Evolutionary conservation across 2,797 vertebrate genomes (phyloP).

Genomic region (Arrhamphus sclerolepis): DNA sequence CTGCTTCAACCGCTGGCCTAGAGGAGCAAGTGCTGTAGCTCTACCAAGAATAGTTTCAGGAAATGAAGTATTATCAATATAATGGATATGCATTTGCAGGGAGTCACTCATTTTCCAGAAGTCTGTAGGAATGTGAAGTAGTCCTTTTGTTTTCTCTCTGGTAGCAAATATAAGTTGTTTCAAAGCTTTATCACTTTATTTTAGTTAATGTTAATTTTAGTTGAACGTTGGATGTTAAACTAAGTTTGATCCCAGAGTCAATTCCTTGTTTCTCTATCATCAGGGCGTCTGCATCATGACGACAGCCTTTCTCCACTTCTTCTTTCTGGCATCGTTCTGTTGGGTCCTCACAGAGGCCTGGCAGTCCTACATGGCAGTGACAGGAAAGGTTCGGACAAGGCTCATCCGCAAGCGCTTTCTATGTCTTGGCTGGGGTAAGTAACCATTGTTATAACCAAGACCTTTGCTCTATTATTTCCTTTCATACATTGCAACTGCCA

Average conservation of each 20-base stretch:
- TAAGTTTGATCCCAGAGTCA: not conserved
- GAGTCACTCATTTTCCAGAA: conserved; percentile 18
- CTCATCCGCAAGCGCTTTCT: conserved; percentile 98
- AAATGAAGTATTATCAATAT: conserved; percentile 34
- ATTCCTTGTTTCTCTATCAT: conserved; percentile 21
- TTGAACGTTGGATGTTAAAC: not conserved
- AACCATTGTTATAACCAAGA: conserved; percentile 35
- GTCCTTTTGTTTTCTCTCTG: not conserved
- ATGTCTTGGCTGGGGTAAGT: conserved; percentile 99
- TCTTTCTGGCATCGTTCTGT: conserved; percentile 99
- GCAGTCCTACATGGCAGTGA: conserved; percentile 99
- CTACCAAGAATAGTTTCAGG: conserved; percentile 27
- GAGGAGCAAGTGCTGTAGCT: not conserved
- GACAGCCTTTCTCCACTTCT: conserved; percentile 98
- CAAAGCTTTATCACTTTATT: not conserved
- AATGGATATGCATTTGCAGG: conserved; percentile 18
- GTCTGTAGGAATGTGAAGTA: conserved; percentile 19
- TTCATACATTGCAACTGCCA: conserved; percentile 46
- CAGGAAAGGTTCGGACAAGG: conserved; percentile 97
- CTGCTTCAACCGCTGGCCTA: conserved; percentile 23
- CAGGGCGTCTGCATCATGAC: conserved; percentile 97
- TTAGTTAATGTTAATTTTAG: not conserved
- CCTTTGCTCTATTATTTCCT: conserved; percentile 44
- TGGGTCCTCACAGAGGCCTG: conserved; percentile 99
- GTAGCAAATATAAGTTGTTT: not conserved